Conservation (phyloP, 2,113 vertebrate species). For the Paracanthobrama guichenoti region DNA sequence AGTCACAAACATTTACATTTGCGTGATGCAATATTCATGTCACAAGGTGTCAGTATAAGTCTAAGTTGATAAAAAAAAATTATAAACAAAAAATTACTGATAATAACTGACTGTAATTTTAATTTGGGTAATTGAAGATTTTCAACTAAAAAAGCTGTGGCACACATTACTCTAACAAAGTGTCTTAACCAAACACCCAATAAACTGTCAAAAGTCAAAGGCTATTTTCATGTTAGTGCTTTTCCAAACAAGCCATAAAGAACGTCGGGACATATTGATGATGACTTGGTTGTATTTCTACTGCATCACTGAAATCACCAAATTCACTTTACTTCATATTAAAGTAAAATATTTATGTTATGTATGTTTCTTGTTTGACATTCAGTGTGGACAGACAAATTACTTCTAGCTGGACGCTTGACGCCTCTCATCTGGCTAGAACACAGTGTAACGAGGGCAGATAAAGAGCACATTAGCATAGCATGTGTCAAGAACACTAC, state of each 20-base stretch:
- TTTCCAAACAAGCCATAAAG: background rate
- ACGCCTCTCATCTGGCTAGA: background rate
- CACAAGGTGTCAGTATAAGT: constrained; percentile 8
- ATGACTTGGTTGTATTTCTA: background rate
- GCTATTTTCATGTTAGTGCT: background rate
- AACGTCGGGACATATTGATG: background rate
- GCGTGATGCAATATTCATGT: background rate
- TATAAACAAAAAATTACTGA: too few species aligned
- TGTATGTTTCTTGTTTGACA: background rate
- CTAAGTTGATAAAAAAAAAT: too few species aligned
- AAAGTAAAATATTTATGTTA: background rate
- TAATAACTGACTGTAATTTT: too few species aligned
- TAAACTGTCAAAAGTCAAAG: background rate
- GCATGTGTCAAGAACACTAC: constrained; percentile 17
- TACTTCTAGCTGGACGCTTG: background rate
- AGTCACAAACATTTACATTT: background rate
- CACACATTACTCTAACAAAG: too few species aligned
- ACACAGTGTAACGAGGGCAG: background rate
- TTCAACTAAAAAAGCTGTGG: too few species aligned
- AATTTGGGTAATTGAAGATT: too few species aligned
- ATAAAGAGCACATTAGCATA: constrained; percentile 49
- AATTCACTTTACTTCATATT: background rate
- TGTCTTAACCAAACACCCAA: background rate
- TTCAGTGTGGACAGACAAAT: constrained; percentile 12
- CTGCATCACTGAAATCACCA: background rate